Evolutionary conservation across 2,113 vertebrate genomes (phyloP), one percentile per base, ranked within the genome.

Genomic region (Grantiella picta): DNA sequence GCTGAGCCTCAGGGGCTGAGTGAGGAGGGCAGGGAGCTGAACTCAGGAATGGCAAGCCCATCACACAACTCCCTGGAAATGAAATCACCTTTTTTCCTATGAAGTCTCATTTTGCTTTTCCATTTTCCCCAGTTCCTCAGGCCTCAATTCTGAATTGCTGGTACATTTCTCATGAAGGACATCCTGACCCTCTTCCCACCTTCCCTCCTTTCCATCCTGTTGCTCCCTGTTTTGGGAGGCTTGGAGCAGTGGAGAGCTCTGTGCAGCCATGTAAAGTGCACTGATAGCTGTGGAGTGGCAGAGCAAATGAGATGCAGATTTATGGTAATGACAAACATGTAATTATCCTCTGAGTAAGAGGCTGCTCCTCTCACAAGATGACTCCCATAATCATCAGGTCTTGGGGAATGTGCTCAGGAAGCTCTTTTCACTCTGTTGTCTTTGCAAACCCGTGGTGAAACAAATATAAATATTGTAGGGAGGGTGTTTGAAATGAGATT

Each of bases 281-380:
- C 24, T 36, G 2, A 11, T 7, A 44, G 60, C 89, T 82, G 15
- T 19, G 8, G 36, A 56, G 57, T 23, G 80, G 3, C 38, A 31
- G 42, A 52, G 87, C 59, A 66, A 29, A 95, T n/a, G 29, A 92
- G 77, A 91, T 95, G 86, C 86, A 95, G 77, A 91, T 90, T 92
- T 84, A 63, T 97, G 89, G 22, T 84, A 81, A 80, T 68, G 65
- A 23, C 45, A 79, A 54, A 36, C 49, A 8, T 33, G 59, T 33
- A 63, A 92, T 90, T 87, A 76, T 71, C 31, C 87, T 69, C 38
- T 36, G 90, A 93, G 89, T 79, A 54, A 91, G 80, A 75, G 73
- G 90, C 89, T 93, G 75, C 72, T 95, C 56, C 53, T 94, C 54
- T 61, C 84, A 7, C 69, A 23, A 4, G 82, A 77, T 80, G n/a